These are phyloP conservation scores for Limnephilus marmoratus DNA, from an alignment of 2,888 invertebrate genomes.

Conservation along the genomic window DNA sequence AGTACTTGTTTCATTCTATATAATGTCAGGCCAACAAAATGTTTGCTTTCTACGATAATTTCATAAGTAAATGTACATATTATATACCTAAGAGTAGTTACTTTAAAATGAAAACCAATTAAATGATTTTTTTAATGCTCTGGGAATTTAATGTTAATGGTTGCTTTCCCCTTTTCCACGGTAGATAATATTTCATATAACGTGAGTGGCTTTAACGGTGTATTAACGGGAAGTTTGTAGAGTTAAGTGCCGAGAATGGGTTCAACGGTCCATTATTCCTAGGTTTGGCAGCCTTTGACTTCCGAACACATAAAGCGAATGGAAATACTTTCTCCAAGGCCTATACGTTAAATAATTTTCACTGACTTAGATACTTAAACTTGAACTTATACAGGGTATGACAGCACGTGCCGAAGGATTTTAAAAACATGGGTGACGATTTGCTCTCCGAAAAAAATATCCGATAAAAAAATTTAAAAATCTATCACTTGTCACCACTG, in stretches of 20 bases:
- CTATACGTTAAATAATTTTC: neutral
- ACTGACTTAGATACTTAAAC: neutral
- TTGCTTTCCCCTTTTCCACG: neutral
- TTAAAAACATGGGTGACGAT: too few relatives aligned
- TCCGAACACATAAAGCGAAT: neutral
- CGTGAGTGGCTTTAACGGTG: neutral
- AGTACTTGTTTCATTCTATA: too few relatives aligned
- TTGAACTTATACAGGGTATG: neutral
- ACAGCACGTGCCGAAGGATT: too few relatives aligned
- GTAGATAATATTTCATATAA: neutral
- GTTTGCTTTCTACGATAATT: too few relatives aligned
- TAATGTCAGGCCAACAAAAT: too few relatives aligned
- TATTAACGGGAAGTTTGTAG: neutral
- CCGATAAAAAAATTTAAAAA: too few relatives aligned
- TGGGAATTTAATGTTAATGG: neutral
- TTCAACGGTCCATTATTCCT: neutral
- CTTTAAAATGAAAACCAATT: too few relatives aligned
- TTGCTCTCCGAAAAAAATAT: too few relatives aligned
- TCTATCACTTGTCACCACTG: too few relatives aligned
- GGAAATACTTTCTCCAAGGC: neutral
- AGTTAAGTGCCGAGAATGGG: slow-evolving; percentile 2
- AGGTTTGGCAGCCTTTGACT: neutral
- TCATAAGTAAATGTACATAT: too few relatives aligned
- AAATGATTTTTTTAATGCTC: too few relatives aligned
- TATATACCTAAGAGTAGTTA: too few relatives aligned